Evolutionary conservation across 2,888 invertebrate species (phyloP).

Genomic region (Drosophila nr. perissopoda): DNA sequence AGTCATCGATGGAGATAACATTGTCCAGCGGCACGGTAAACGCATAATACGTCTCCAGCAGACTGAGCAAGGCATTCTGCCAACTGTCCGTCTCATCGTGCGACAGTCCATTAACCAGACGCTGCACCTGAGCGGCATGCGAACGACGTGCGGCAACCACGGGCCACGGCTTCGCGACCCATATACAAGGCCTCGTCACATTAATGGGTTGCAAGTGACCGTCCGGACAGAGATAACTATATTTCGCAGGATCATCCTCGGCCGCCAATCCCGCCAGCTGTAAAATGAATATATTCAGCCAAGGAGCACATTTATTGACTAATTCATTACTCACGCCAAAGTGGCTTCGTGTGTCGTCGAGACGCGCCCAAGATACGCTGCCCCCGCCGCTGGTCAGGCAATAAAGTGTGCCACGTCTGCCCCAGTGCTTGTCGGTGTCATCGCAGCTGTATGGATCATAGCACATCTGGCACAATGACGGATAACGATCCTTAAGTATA

Average conservation of each 20-base stretch:
- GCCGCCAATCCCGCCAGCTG: constrained; percentile 83
- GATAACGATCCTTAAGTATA: constrained; percentile 89
- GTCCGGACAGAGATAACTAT: constrained; percentile 91
- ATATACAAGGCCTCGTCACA: constrained; percentile 88
- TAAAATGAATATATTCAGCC: constrained; percentile 1
- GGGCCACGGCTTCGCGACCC: constrained; percentile 93
- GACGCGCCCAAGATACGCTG: constrained; percentile 93
- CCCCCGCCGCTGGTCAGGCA: constrained; percentile 92
- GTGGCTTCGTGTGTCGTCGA: constrained; percentile 88
- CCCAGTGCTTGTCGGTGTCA: constrained; percentile 91
- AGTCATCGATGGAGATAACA: constrained; percentile 88
- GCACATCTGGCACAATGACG: constrained; percentile 91
- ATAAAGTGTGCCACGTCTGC: constrained; percentile 91
- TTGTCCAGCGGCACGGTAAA: constrained; percentile 87
- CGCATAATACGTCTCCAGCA: constrained; percentile 87
- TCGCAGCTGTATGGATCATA: constrained; percentile 88
- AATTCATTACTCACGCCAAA: constrained; percentile 87
- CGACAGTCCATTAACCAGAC: constrained; percentile 85
- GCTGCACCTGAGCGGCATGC: constrained; percentile 86
- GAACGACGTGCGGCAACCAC: constrained; percentile 88
- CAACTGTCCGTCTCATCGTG: constrained; percentile 85
- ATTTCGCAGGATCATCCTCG: constrained; percentile 86
- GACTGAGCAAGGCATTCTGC: constrained; percentile 87
- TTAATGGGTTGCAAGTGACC: constrained; percentile 88
- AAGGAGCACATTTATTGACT: neutral